phyloP scores from a whole-genome alignment of 2,888 invertebrate species.

The Syrista parreyssii region DNA sequence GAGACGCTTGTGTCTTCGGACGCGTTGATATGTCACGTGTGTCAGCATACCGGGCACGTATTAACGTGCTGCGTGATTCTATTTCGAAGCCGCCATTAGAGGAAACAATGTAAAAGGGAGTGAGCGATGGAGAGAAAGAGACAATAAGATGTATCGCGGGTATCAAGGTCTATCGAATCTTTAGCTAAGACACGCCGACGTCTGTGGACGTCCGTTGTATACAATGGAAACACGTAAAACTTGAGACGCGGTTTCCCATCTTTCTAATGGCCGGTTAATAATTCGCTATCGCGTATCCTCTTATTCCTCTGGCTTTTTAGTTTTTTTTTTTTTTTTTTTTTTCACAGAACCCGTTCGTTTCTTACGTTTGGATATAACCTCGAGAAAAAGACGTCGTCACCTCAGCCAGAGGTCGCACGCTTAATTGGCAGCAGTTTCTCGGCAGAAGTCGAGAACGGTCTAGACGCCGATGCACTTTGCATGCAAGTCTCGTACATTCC shows the following conservation, averaged over 20 bases:
- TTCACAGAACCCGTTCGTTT: neutral
- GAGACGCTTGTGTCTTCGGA: neutral
- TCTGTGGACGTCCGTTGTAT: neutral
- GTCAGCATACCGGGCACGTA: neutral
- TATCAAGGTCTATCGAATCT: neutral
- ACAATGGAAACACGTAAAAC: neutral
- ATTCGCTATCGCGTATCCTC: neutral
- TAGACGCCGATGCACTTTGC: conserved; percentile 38
- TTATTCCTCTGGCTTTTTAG: neutral
- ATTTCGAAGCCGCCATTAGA: neutral
- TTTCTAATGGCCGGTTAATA: neutral
- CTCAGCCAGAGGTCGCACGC: neutral
- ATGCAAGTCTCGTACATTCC: conserved; percentile 44
- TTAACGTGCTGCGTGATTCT: neutral
- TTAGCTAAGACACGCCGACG: neutral
- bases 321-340: too few species aligned
- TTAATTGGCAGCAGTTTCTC: neutral
- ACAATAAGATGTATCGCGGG: neutral
- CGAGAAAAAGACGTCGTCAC: neutral
- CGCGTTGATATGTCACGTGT: neutral
- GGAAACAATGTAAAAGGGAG: neutral
- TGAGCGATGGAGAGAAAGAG: neutral
- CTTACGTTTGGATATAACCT: neutral
- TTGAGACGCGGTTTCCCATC: neutral
- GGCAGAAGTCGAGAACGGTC: neutral